Percentiles rank a stretch among this genome's conserved stretches.
Conservation (phyloP, 2,888 invertebrate genomes). For the Hypena proboscidalis region DNA sequence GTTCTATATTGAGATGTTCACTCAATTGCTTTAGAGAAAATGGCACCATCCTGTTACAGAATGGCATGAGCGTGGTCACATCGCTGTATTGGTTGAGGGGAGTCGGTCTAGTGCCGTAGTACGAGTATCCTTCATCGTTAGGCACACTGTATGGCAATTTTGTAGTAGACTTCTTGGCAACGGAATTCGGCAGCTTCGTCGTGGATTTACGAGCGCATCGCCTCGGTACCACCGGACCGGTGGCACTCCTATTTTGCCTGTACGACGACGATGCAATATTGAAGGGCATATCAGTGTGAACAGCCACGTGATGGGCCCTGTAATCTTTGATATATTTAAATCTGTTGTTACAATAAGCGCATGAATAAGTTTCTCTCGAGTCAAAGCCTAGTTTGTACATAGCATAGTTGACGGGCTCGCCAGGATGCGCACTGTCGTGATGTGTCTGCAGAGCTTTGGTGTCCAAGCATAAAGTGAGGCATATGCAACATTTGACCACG, state of each 20-base stretch:
- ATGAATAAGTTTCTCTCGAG: conserved; percentile 45
- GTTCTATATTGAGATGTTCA: conserved; percentile 80
- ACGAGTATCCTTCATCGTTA: conserved; percentile 63
- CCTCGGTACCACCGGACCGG: conserved; percentile 22
- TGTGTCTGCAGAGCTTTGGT: conserved; percentile 64
- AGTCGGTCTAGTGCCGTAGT: conserved; percentile 75
- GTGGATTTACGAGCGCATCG: conserved; percentile 66
- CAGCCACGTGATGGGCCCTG: conserved; percentile 51
- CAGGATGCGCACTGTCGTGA: conserved; percentile 54
- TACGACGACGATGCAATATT: conserved; percentile 29
- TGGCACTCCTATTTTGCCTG: background rate
- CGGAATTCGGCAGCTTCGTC: conserved; percentile 58
- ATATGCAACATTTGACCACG: conserved; percentile 76
- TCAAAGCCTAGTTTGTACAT: conserved; percentile 52
- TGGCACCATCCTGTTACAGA: conserved; percentile 77
- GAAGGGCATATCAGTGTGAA: conserved; percentile 44
- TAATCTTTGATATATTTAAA: conserved; percentile 54
- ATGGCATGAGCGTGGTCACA: conserved; percentile 81
- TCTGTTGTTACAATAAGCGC: conserved; percentile 50
- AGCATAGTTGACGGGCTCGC: conserved; percentile 53
- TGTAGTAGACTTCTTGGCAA: conserved; percentile 83
- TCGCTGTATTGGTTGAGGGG: conserved; percentile 65
- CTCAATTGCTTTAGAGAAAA: conserved; percentile 78
- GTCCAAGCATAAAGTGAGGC: conserved; percentile 59
- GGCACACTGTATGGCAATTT: conserved; percentile 54